Evolutionary conservation across 2,888 invertebrate species (phyloP).

Genomic region (Eulithis testata): DNA sequence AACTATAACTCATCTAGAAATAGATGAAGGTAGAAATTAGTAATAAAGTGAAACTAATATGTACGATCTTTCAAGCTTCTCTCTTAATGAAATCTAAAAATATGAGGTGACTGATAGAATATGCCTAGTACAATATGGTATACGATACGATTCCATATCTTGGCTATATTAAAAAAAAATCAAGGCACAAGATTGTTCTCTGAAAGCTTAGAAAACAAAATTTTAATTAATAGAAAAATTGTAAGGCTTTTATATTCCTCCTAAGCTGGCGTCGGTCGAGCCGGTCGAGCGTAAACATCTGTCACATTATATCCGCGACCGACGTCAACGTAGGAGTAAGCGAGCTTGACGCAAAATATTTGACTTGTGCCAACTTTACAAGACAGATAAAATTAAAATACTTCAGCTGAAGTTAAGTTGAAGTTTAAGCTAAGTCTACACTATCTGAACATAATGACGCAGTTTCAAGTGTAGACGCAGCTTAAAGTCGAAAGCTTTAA

Average conservation of each 20-base stretch:
- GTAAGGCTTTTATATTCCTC: too few relatives aligned
- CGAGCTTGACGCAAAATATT: conserved; percentile 8
- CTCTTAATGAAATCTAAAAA: not conserved
- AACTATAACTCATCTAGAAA: too few relatives aligned
- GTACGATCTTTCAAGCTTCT: not conserved
- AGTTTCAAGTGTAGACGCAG: conserved; percentile 24
- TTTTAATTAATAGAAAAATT: too few relatives aligned
- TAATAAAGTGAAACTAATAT: too few relatives aligned
- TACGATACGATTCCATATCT: conserved; percentile 53
- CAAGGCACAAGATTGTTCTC: conserved; percentile 17
- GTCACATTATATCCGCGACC: too few relatives aligned
- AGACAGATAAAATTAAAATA: not conserved
- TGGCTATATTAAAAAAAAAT: conserved; percentile 42
- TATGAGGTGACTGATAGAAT: conserved; percentile 42
- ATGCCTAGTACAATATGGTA: conserved; percentile 53
- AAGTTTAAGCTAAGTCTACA: conserved; percentile 18
- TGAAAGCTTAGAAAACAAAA: too few relatives aligned
- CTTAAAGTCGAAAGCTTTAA: conserved; percentile 38
- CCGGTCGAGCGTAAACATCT: too few relatives aligned
- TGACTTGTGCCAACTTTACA: conserved; percentile 27
- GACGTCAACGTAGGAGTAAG: not conserved
- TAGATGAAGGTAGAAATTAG: too few relatives aligned
- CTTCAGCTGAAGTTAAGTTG: conserved; percentile 3
- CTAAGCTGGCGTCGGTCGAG: too few relatives aligned
- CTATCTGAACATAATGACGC: not conserved